Evolutionary conservation across 2,113 vertebrate genomes (phyloP), one percentile per base, ranked within the genome.

Genomic region (Lota lota): DNA sequence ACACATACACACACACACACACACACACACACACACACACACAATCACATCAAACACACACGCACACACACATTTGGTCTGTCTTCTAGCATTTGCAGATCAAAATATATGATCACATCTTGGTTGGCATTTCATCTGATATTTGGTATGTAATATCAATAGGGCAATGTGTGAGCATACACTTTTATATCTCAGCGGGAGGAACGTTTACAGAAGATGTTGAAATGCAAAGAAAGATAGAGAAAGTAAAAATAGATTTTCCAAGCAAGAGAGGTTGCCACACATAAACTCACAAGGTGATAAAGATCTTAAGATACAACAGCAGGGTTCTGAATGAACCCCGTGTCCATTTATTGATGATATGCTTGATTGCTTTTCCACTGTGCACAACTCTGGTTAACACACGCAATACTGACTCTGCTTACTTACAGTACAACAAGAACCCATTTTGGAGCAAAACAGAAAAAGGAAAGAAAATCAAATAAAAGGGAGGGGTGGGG

Each of bases 391-490:
- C 84, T 88, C 88, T 87, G 85, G 84, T 88, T 73, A 75, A 90
- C 76, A 92, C 85, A 91, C 89, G 89, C 89, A 92, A 88, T 89
- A 91, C 24, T 73, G 80, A 87, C 64, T 87, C 88, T 81, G 90
- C 78, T 89, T 85, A 85, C 84, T 89, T 91, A 92, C 88, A 85
- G 85, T 72, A 87, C 78, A 65, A 91, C 88, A 83, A 87, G 83
- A 90, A 91, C 67, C 83, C 78, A 72, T 78, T 79, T 85, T 81
- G 83, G 72, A 86, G 78, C 69, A 80, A 85, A 83, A 47, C 40
- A 47, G 40, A 47, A 47, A 14, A 47, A 1, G 40, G 12, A 47
- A 47, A 10, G 2, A 47, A 47, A 47, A 11, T 47, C 8, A 47
- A 47, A 47, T 47, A 47, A 47, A 47, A 47, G 8, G 10, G 76